A percentile compares a stretch with the other conserved stretches of the same genome.
phyloP scores from a whole-genome alignment of 2,113 vertebrate species.

The Erythrocercus mccallii region DNA sequence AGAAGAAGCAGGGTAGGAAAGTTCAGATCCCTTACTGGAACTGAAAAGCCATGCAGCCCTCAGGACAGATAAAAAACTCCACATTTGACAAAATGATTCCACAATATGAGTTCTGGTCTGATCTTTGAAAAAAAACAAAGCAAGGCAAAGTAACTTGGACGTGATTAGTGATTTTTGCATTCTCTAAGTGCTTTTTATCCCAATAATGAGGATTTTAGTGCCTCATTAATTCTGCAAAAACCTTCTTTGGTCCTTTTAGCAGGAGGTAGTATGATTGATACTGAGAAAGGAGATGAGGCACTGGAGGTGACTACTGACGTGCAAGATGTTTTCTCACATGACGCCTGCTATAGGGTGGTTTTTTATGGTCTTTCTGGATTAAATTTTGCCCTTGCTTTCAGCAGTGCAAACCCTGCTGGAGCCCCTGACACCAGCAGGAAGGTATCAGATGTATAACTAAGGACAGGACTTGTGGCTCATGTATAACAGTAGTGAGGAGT shows the following conservation, averaged over 20 bases:
- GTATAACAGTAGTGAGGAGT: background rate
- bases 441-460: background rate
- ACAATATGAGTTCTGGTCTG: background rate
- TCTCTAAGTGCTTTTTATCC: background rate
- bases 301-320: background rate
- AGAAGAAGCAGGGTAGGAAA: background rate
- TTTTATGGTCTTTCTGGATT: background rate
- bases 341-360: background rate
- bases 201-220: background rate
- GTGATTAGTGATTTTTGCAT: background rate
- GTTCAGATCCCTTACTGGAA: background rate
- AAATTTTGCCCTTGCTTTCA: background rate
- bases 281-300: background rate
- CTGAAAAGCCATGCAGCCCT: background rate
- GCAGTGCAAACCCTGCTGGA: background rate
- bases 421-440: background rate
- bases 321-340: background rate
- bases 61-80: background rate
- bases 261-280: background rate
- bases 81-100: background rate
- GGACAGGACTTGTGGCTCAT: background rate
- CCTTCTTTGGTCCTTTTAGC: background rate
- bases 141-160: background rate
- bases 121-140: background rate
- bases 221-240: background rate